Base-by-base conservation (phyloP, 2,888 invertebrate genomes). In the Metacarcinus magister region DNA sequence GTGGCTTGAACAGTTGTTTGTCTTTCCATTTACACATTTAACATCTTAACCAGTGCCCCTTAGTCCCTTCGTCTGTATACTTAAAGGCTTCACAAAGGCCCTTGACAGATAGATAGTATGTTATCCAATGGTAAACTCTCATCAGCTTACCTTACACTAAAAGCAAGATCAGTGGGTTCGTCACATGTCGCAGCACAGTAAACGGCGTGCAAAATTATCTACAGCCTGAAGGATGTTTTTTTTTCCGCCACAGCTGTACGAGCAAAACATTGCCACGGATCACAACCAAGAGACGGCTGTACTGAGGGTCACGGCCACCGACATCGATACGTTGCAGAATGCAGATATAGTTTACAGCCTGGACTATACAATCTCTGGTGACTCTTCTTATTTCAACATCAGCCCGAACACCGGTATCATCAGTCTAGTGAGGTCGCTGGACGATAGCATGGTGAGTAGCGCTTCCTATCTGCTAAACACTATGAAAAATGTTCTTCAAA, bases 271-370 rank as follows among this genome's bases (percentile, higher is more conserved):
- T 43, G 96, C 97, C 48, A 95, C 96, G 94, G 97, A 97, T 94
- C 96, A 95, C 67, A 89, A 67, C 13, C 39, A 39, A 28, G 28
- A 92, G 28, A 82, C 87, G 32, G n/a, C 94, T 19, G 89, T 97
- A 16, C 95, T 97, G 23, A 89, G 97, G 23, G 96, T 96, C 75
- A 97, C 99, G 96, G 99, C 99, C 28, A 99, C 99, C 54, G 99
- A 99, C 97, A 98, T 99, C 97, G 99, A 99, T 97, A 99, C 99
- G 97, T 99, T 99, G 23, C 98, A 98, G 97, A 99, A 99, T 98
- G 99, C 99, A 96, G 98, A 98, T 97, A 98, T 99, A 19, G 98
- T 98, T 97, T 99, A 99, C 97, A 97, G 97, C 60, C 97, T 98
- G 60, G 97, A 97, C 43, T 97, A 97, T 97, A 19, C 8, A 95